These are phyloP conservation scores for Cygnus buccinator DNA, from an alignment of 2,113 vertebrate genomes.

Conservation along the genomic window DNA sequence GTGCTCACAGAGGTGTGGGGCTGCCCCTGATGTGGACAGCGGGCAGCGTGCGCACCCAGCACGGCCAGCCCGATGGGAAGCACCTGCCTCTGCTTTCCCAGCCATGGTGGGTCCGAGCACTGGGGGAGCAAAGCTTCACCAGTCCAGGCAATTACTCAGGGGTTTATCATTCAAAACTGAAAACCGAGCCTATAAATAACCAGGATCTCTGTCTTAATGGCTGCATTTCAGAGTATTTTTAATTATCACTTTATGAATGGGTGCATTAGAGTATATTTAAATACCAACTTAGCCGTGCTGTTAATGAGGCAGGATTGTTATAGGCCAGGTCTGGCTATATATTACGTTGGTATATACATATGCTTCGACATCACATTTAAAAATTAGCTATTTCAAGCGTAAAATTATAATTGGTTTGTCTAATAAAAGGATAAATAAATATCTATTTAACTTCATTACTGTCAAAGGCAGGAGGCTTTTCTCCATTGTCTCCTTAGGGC, in stretches of 20 bases:
- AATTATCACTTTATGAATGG: slow-evolving; percentile 72
- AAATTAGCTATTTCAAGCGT: slow-evolving; percentile 73
- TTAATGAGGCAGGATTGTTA: slow-evolving; percentile 65
- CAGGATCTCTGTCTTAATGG: slow-evolving; percentile 45
- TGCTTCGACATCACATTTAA: slow-evolving; percentile 55
- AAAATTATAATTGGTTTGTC: slow-evolving; percentile 78
- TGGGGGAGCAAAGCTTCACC: not conserved
- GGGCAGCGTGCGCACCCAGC: not conserved
- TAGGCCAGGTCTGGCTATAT: slow-evolving; percentile 51
- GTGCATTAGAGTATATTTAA: slow-evolving; percentile 71
- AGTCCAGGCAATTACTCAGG: slow-evolving; percentile 15
- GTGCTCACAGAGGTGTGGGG: rapidly evolving
- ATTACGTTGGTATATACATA: slow-evolving; percentile 26
- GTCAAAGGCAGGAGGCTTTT: slow-evolving; percentile 72
- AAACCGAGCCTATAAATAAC: slow-evolving; percentile 48
- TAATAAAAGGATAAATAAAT: slow-evolving; percentile 82
- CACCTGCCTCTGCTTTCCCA: slow-evolving; percentile 39
- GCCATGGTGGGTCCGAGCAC: not conserved
- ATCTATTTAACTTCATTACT: slow-evolving; percentile 80
- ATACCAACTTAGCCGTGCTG: slow-evolving; percentile 22
- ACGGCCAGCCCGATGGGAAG: not conserved
- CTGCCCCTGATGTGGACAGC: not conserved
- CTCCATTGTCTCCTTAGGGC: slow-evolving; percentile 65
- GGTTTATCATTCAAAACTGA: slow-evolving; percentile 39
- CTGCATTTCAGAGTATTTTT: slow-evolving; percentile 58